phyloP scores from a whole-genome alignment of 2,113 vertebrate species.

The Saguinus midas region DNA sequence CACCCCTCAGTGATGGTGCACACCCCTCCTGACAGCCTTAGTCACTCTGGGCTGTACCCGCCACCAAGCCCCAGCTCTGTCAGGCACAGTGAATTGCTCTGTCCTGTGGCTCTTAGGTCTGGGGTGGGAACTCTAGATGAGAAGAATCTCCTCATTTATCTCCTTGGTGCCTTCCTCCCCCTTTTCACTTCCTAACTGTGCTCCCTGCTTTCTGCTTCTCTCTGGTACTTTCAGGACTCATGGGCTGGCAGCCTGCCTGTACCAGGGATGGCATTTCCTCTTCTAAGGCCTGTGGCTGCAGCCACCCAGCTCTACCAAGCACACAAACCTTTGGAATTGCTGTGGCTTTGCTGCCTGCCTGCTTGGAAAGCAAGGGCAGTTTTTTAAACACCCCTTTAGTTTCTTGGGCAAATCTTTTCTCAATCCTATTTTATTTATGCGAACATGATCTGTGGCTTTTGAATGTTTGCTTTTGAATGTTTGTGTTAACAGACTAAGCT shows the following conservation, averaged over 20 bases:
- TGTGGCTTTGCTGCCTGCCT: slow-evolving; percentile 72
- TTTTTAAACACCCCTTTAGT: slow-evolving; percentile 66
- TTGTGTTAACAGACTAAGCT: slow-evolving; percentile 76
- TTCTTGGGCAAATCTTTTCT: slow-evolving; percentile 71
- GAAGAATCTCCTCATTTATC: slow-evolving; percentile 48
- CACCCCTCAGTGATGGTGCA: slow-evolving; percentile 57
- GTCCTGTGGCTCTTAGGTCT: not conserved
- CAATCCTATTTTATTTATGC: slow-evolving; percentile 69
- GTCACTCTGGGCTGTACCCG: slow-evolving; percentile 67
- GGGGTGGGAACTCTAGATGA: not conserved
- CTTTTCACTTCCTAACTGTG: not conserved
- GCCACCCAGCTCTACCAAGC: slow-evolving; percentile 70
- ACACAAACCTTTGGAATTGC: slow-evolving; percentile 65
- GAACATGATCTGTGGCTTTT: slow-evolving; percentile 73
- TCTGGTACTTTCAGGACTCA: slow-evolving; percentile 57
- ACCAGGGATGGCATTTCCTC: slow-evolving; percentile 78
- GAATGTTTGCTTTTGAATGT: slow-evolving; percentile 78
- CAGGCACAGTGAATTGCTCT: slow-evolving; percentile 46
- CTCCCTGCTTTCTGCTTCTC: slow-evolving; percentile 33
- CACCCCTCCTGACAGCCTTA: slow-evolving; percentile 61
- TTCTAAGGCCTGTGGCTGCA: slow-evolving; percentile 73
- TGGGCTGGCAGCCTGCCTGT: slow-evolving; percentile 70
- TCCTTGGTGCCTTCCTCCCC: not conserved
- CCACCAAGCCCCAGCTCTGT: not conserved
- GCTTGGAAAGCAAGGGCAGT: slow-evolving; percentile 60